phyloP scores from a whole-genome alignment of 2,888 invertebrate genomes.

The Epistrophe grossulariae region DNA sequence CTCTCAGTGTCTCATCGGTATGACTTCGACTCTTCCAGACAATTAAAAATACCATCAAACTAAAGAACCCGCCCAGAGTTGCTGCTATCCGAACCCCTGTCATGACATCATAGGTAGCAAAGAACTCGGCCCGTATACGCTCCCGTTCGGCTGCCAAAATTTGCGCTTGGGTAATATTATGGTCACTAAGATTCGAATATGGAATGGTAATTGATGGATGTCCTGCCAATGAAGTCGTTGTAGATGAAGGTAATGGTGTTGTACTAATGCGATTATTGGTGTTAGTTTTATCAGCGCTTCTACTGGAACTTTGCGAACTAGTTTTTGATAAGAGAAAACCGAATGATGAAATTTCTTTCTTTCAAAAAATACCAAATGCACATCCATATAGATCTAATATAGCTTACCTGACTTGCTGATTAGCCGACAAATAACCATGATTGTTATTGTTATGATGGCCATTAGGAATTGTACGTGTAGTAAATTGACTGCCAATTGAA shows the following conservation, averaged over 20 bases:
- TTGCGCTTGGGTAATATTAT: conserved; percentile 80
- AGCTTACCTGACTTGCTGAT: conserved; percentile 62
- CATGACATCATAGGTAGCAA: conserved; percentile 96
- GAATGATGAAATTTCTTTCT: neutral
- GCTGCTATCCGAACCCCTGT: conserved; percentile 96
- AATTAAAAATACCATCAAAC: conserved; percentile 95
- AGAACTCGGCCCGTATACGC: conserved; percentile 91
- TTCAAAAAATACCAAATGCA: neutral
- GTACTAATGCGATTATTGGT: conserved; percentile 69
- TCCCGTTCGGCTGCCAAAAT: conserved; percentile 86
- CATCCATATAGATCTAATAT: neutral
- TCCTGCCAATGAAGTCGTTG: conserved; percentile 78
- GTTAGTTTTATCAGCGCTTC: conserved; percentile 64
- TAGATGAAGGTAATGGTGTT: conserved; percentile 73
- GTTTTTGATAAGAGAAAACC: neutral
- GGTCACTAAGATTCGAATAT: conserved; percentile 76
- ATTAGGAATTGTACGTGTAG: conserved; percentile 77
- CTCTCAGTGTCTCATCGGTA: conserved; percentile 89
- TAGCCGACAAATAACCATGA: conserved; percentile 62
- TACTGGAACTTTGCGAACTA: conserved; percentile 42
- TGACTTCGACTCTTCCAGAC: conserved; percentile 95
- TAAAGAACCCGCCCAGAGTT: conserved; percentile 95
- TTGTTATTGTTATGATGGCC: conserved; percentile 75
- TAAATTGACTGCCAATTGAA: conserved; percentile 76
- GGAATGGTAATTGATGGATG: conserved; percentile 62